These are phyloP conservation scores for Heteromurus nitidus DNA, from an alignment of 2,888 invertebrate species.

Conservation along the genomic window DNA sequence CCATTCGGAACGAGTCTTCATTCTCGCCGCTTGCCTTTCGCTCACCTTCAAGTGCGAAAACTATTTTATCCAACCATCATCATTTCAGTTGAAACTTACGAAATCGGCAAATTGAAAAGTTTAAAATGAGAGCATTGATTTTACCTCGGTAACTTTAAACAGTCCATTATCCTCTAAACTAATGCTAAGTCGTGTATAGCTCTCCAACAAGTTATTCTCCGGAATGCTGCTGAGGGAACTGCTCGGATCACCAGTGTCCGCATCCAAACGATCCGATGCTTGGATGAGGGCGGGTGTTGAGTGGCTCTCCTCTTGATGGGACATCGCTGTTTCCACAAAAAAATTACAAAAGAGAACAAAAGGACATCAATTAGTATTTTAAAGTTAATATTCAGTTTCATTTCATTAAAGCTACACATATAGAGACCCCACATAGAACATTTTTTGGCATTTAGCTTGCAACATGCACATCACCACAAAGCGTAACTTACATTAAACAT, in stretches of 20 bases:
- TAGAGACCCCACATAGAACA: too few species aligned
- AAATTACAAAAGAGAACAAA: too few species aligned
- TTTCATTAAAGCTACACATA: too few species aligned
- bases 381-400: too few species aligned
- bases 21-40: slow-evolving; percentile 95
- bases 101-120: neutral
- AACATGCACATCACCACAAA: too few species aligned
- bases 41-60: too few species aligned
- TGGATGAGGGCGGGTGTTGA: slow-evolving; percentile 90
- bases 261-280: slow-evolving; percentile 77
- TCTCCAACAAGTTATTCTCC: slow-evolving; percentile 89
- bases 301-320: slow-evolving; percentile 92
- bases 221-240: slow-evolving; percentile 88
- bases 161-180: slow-evolving; percentile 89
- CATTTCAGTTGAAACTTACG: neutral
- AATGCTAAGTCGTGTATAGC: slow-evolving; percentile 89
- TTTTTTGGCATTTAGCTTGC: too few species aligned
- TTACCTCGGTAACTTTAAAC: slow-evolving; percentile 79
- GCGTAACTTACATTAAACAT: too few species aligned
- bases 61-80: neutral
- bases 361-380: too few species aligned
- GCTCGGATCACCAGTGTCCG: slow-evolving; percentile 76
- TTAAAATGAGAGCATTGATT: too few species aligned
- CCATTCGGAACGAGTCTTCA: slow-evolving; percentile 98
- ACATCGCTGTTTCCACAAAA: too few species aligned